Percentiles rank a stretch among this genome's conserved stretches.
Conservation (phyloP, 1,140 invertebrate genomes). For the Drosophila azteca region DNA sequence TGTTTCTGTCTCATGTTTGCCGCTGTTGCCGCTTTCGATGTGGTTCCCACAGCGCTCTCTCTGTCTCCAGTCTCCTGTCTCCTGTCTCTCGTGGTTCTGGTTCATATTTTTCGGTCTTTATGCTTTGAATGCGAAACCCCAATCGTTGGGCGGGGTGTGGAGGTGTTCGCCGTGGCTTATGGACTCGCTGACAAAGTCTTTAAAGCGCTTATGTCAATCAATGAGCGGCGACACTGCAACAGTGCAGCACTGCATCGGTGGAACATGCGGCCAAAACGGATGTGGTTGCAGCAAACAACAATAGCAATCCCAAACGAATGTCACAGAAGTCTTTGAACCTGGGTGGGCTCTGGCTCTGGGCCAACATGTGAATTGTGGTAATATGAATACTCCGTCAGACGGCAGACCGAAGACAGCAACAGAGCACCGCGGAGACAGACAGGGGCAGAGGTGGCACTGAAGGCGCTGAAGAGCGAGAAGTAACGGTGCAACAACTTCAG, state of each 20-base stretch:
- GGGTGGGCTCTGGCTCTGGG: slow-evolving; percentile 34
- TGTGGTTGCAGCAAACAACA: slow-evolving; percentile 46
- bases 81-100: slow-evolving; percentile 19
- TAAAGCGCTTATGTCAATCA: slow-evolving; percentile 78
- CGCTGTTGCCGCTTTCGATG: neutral
- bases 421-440: too few species aligned
- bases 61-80: too few species aligned
- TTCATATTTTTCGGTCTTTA: slow-evolving; percentile 51
- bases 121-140: slow-evolving; percentile 21
- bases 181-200: slow-evolving; percentile 39
- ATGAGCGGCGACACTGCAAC: slow-evolving; percentile 27
- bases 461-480: slow-evolving; percentile 31
- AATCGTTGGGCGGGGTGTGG: neutral
- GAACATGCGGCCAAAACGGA: slow-evolving; percentile 55
- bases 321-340: slow-evolving; percentile 51
- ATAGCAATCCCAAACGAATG: slow-evolving; percentile 47
- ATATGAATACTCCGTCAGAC: slow-evolving; percentile 34
- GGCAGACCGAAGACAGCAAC: too few species aligned
- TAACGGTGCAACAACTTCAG: slow-evolving; percentile 42
- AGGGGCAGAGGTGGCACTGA: too few species aligned
- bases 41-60: slow-evolving; percentile 3
- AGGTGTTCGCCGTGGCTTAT: neutral
- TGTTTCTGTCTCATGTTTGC: slow-evolving; percentile 37
- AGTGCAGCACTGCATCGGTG: slow-evolving; percentile 3
- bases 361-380: slow-evolving; percentile 51